Evolutionary conservation across 2,888 invertebrate species (phyloP).

Genomic region (Rambutsinella grinnellia): DNA sequence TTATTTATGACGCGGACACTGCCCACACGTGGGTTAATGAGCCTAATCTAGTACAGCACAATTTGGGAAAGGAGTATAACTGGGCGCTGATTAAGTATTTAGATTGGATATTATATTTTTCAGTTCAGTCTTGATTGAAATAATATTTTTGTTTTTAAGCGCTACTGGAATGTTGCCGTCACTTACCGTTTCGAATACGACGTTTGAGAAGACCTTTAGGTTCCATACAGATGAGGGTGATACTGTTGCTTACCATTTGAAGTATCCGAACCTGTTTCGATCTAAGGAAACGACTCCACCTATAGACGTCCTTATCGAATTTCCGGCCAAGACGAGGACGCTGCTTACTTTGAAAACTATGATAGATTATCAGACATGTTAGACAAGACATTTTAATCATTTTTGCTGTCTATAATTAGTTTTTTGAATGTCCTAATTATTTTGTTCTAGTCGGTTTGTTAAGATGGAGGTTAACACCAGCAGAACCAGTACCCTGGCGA

Average conservation of each 20-base stretch:
- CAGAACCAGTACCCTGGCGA: not conserved
- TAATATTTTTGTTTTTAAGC: constrained; percentile 12
- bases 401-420: not conserved
- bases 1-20: not conserved
- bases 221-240: constrained; percentile 14
- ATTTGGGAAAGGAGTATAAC: constrained; percentile 18
- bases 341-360: constrained; percentile 15
- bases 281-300: constrained; percentile 21
- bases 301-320: constrained; percentile 33
- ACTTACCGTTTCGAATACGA: constrained; percentile 36
- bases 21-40: not conserved
- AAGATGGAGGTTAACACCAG: constrained; percentile 28
- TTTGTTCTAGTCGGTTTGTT: constrained; percentile 24
- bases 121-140: not conserved
- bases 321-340: constrained; percentile 29
- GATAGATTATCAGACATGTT: constrained; percentile 39
- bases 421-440: not conserved
- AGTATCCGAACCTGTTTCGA: not conserved
- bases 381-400: no score
- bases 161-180: constrained; percentile 36
- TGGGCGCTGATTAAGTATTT: constrained; percentile 34
- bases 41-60: constrained; percentile 26
- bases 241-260: constrained; percentile 15
- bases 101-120: not conserved
- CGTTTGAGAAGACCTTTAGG: constrained; percentile 3